Evolutionary conservation across 1,140 invertebrate genomes (phyloP), one percentile per base, ranked within the genome.

Genomic region (Solen grandis): DNA sequence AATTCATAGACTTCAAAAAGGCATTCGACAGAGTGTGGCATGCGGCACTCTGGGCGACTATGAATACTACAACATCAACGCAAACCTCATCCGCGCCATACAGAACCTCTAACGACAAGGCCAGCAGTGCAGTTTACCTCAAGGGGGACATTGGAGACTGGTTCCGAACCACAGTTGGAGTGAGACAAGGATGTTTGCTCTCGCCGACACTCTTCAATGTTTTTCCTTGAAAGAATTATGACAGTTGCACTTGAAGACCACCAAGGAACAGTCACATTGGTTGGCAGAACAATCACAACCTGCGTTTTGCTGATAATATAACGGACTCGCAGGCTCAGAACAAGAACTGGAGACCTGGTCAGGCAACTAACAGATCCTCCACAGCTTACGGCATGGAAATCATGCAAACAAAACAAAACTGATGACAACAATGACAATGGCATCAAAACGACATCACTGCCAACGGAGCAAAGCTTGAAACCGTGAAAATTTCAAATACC

Each of bases 251-350:
- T 83, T 27, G 46, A 74, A 69, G 68, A 80, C 50, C 36, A 80
- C 46, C 5, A 83, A 50, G 65, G 41, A 35, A 70, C 81, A 63
- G 74, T 78, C 41, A 70, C 54, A 38, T 78, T 82, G 70, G 74
- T 27, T 5, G 81, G 54, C 50, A 62, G 74, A 72, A 70, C 74
- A 77, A 70, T 78, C 33, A 70, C 50, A 8, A 82, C 73, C 33
- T 66, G 25, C 55, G 66, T 59, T 84, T 84, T 62, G 83, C 50
- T 31, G 63, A 82, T 70, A 81, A 82, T 41, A 82, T 82, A 14
- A 81, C n/a, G n/a, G n/a, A n/a, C n/a, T n/a, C n/a, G n/a, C n/a
- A n/a, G n/a, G n/a, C n/a, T n/a, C n/a, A n/a, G n/a, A n/a, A n/a
- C n/a, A n/a, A n/a, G n/a, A n/a, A n/a, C n/a, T n/a, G n/a, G n/a